Evolutionary conservation across 2,888 invertebrate genomes (phyloP).

Genomic region (Ectemnius continuus): DNA sequence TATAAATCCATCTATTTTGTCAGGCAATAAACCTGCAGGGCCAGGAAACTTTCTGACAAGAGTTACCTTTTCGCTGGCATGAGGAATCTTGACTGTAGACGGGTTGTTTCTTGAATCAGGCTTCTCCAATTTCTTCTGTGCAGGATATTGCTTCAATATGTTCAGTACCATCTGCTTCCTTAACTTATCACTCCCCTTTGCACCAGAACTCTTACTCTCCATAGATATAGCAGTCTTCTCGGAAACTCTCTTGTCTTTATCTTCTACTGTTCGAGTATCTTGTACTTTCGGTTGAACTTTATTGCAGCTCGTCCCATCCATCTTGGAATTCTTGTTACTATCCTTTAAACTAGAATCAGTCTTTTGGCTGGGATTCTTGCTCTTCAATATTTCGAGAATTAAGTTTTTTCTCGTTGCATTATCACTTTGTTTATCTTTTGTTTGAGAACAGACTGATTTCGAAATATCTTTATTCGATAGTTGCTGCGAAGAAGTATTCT

Average conservation of each 20-base stretch:
- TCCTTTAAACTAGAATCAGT: not conserved
- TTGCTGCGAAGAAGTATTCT: not conserved
- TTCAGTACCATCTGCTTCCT: conserved; percentile 31
- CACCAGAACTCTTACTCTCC: too few species aligned
- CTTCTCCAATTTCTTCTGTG: not conserved
- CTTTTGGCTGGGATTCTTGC: conserved; percentile 17
- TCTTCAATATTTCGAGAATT: conserved; percentile 37
- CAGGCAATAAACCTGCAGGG: conserved; percentile 78
- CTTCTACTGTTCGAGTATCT: not conserved
- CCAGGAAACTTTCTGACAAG: conserved; percentile 78
- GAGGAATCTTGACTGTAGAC: conserved; percentile 9
- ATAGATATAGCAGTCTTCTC: too few species aligned
- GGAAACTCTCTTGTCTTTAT: too few species aligned
- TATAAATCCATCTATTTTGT: conserved; percentile 54
- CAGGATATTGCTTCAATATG: conserved; percentile 21
- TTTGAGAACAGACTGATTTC: not conserved
- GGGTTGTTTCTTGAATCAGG: not conserved
- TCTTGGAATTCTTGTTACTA: not conserved
- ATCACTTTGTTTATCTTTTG: not conserved
- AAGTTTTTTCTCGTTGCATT: conserved; percentile 28
- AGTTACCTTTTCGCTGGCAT: conserved; percentile 46
- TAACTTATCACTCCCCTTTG: not conserved
- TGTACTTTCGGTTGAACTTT: too few species aligned
- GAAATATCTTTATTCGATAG: not conserved
- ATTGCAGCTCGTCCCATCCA: not conserved